Conservation (phyloP, 1,140 invertebrate species). For the Drosophila nannoptera region DNA sequence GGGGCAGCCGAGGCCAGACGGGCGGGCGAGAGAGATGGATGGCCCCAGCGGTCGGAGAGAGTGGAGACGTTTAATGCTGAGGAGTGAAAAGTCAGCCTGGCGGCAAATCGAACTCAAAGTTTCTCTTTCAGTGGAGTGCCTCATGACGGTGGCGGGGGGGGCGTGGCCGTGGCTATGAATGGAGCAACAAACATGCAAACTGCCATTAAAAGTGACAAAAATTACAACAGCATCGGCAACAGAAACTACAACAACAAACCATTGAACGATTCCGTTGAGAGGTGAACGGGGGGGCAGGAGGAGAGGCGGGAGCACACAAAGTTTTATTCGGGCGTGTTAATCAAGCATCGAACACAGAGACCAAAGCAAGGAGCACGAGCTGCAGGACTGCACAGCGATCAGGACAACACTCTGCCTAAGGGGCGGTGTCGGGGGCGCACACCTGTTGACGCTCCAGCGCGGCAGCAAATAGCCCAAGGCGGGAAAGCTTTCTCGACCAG, state of each 20-base stretch:
- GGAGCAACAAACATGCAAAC: slow-evolving; percentile 53
- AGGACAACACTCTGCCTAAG: no score
- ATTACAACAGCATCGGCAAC: slow-evolving; percentile 42
- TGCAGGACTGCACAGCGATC: no score
- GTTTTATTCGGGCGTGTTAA: slow-evolving; percentile 48
- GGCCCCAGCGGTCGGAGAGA: slow-evolving; percentile 13
- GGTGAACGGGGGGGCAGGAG: no score
- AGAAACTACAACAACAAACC: slow-evolving; percentile 10
- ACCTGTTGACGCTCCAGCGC: no score
- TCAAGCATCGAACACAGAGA: slow-evolving; percentile 29
- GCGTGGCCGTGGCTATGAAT: not conserved
- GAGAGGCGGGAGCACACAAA: no score
- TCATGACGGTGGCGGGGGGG: not conserved
- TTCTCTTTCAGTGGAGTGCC: slow-evolving; percentile 33
- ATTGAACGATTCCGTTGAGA: slow-evolving; percentile 19
- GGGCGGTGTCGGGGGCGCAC: no score
- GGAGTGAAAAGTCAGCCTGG: slow-evolving; percentile 65
- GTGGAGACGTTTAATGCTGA: slow-evolving; percentile 20
- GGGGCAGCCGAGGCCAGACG: no score
- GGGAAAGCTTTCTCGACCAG: no score
- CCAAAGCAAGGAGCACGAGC: no score
- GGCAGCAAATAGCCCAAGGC: no score
- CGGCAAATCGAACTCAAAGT: slow-evolving; percentile 72
- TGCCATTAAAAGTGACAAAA: slow-evolving; percentile 67
- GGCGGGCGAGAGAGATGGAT: not conserved